Evolutionary conservation across 2,888 invertebrate genomes (phyloP), one percentile per base, ranked within the genome.

Genomic region (Carcina quercana): DNA sequence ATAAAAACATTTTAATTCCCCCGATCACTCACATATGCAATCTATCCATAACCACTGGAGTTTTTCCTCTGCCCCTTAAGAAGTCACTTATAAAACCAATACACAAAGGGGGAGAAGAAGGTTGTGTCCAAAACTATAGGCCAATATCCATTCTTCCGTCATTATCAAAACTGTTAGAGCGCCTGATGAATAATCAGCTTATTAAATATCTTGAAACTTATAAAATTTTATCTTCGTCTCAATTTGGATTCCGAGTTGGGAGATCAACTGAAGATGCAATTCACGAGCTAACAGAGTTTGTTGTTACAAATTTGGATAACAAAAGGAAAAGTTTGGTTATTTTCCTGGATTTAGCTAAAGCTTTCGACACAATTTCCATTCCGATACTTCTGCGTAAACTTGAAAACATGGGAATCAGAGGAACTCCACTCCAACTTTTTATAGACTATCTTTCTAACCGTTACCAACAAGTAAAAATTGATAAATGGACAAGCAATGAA

Each of bases 141-240:
- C 40, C 40, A 1, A 40, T 41, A 13, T 36, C 36, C 1, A 12
- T 41, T 1, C 14, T 43, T 2, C 19, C 40, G 1, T 8, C 25
- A 1, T n/a, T 38, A 1, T 36, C 40, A n/a, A 43, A 43, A 28
- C 29, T 43, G 7, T n/a, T 37, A 1, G 38, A 40, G 32, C 32
- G 25, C 33, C 5, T 40, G 2, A 13, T 43, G 3, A 43, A 43
- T 20, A 34, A 28, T 13, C 25, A 37, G 11, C 24, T 42, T 1
- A 8, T n/a, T 2, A n/a, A 29, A 3, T 29, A 21, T 15, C 21
- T 29, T 14, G 5, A 29, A 2, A 12, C 5, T 10, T 19, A 19
- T 17, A 4, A 19, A n/a, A n/a, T n/a, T n/a, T n/a, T n/a, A n/a
- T n/a, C n/a, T n/a, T n/a, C n/a, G n/a, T n/a, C n/a, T n/a, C 35